phyloP scores from a whole-genome alignment of 2,797 vertebrate genomes.

The Xyrichtys novacula region DNA sequence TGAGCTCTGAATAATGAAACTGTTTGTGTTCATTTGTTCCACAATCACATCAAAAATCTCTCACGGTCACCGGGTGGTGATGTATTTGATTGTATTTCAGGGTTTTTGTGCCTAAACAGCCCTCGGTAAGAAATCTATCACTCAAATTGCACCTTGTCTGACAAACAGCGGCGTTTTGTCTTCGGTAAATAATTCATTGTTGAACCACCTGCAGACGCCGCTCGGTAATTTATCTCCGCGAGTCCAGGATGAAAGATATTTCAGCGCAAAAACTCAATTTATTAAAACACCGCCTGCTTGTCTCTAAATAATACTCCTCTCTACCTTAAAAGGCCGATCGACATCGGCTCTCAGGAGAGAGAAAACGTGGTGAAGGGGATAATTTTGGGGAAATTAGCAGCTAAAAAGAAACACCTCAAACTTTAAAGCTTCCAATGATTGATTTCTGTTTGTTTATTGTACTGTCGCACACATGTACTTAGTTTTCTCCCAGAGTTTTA shows the following conservation, averaged over 20 bases:
- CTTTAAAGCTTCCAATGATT: too few relatives aligned
- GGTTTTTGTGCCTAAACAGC: conserved; percentile 13
- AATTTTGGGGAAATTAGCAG: background rate
- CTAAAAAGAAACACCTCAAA: too few relatives aligned
- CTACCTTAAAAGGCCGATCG: background rate
- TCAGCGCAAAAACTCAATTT: background rate
- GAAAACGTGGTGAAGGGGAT: too few relatives aligned
- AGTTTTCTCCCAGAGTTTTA: too few relatives aligned
- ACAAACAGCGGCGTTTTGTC: conserved; percentile 45
- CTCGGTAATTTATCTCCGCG: conserved; percentile 5
- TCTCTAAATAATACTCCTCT: background rate
- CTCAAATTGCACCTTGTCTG: conserved; percentile 2
- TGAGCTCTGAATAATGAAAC: conserved; percentile 38
- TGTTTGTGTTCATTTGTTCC: conserved; percentile 23
- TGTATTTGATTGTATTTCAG: conserved; percentile 30
- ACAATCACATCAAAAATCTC: conserved; percentile 5
- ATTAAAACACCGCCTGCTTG: background rate
- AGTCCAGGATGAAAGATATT: background rate
- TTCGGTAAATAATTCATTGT: conserved; percentile 33
- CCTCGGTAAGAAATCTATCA: conserved; percentile 15
- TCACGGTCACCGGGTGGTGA: background rate
- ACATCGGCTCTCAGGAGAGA: background rate
- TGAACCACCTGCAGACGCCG: conserved; percentile 5
- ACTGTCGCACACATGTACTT: too few relatives aligned
- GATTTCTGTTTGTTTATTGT: too few relatives aligned